A percentile compares a stretch with the other conserved stretches of the same genome.
phyloP scores from a whole-genome alignment of 1,140 invertebrate genomes.

The Marisa cornuarietis region DNA sequence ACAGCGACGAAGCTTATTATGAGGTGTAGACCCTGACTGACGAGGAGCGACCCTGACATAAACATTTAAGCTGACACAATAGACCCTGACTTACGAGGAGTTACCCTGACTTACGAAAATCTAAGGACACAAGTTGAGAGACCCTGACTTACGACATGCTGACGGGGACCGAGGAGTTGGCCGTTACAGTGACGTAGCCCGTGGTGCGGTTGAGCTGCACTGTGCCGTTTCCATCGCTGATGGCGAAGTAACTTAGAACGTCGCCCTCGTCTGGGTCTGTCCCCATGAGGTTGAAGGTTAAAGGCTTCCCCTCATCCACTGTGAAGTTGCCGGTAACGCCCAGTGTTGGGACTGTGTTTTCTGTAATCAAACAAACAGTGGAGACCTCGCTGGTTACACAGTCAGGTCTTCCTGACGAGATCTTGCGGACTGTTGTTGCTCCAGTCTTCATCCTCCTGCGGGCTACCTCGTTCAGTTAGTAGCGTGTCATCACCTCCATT shows the following conservation, averaged over 20 bases:
- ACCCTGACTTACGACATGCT: not conserved
- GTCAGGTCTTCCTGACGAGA: not conserved
- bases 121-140: not conserved
- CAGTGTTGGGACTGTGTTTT: slow-evolving; percentile 3
- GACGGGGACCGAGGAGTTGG: not conserved
- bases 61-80: no score
- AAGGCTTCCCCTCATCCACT: not conserved
- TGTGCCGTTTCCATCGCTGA: not conserved
- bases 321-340: not conserved
- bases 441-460: no score
- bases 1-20: not conserved
- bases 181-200: not conserved
- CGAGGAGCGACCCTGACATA: no score
- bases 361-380: not conserved
- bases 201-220: not conserved
- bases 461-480: no score
- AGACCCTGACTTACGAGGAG: not conserved
- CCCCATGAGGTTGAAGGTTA: slow-evolving; percentile 4
- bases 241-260: not conserved
- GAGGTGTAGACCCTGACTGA: no score
- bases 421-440: not conserved
- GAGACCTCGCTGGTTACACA: not conserved
- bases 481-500: not conserved
- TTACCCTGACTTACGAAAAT: no score
- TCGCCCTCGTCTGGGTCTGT: not conserved